Conservation (phyloP, 2,888 invertebrate species). For the Tetrapedia diversipes region DNA sequence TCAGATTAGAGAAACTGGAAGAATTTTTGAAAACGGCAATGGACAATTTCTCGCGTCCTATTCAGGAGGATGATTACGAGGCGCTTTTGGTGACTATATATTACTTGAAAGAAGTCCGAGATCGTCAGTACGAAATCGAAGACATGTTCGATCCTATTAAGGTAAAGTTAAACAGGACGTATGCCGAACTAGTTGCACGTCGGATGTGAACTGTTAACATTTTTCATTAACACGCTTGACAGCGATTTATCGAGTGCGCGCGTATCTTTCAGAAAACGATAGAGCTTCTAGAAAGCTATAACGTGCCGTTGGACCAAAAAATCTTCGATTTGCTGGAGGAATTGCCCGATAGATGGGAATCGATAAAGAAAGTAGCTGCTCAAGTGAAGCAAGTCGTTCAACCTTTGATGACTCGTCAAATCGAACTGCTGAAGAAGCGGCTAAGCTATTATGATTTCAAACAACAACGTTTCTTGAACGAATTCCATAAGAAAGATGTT, state of each 20-base stretch:
- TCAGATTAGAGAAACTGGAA: slow-evolving; percentile 89
- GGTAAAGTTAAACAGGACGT: too few relatives aligned
- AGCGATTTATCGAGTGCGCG: too few relatives aligned
- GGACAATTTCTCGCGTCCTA: slow-evolving; percentile 87
- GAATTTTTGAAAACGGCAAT: slow-evolving; percentile 91
- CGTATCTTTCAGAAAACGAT: slow-evolving; percentile 87
- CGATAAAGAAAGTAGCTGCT: slow-evolving; percentile 92
- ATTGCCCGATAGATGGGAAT: slow-evolving; percentile 94
- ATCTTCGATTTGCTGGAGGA: slow-evolving; percentile 86
- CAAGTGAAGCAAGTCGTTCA: slow-evolving; percentile 93
- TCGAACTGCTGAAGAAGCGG: slow-evolving; percentile 92
- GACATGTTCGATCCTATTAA: slow-evolving; percentile 95
- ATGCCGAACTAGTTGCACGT: too few relatives aligned
- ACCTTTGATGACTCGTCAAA: slow-evolving; percentile 94
- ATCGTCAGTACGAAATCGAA: slow-evolving; percentile 91
- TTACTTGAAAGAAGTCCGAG: slow-evolving; percentile 90
- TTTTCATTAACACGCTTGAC: too few relatives aligned
- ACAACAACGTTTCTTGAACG: slow-evolving; percentile 90
- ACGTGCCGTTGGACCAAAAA: slow-evolving; percentile 93
- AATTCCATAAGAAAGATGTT: slow-evolving; percentile 85
- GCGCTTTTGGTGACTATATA: slow-evolving; percentile 93
- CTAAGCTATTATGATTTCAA: slow-evolving; percentile 91
- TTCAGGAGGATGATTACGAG: slow-evolving; percentile 93
- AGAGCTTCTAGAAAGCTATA: slow-evolving; percentile 91
- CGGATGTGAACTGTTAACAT: too few relatives aligned